Percentiles rank a stretch among this genome's conserved stretches.
These are phyloP conservation scores for Crioceris asparagi DNA, from an alignment of 2,888 invertebrate genomes.

Conservation along the genomic window DNA sequence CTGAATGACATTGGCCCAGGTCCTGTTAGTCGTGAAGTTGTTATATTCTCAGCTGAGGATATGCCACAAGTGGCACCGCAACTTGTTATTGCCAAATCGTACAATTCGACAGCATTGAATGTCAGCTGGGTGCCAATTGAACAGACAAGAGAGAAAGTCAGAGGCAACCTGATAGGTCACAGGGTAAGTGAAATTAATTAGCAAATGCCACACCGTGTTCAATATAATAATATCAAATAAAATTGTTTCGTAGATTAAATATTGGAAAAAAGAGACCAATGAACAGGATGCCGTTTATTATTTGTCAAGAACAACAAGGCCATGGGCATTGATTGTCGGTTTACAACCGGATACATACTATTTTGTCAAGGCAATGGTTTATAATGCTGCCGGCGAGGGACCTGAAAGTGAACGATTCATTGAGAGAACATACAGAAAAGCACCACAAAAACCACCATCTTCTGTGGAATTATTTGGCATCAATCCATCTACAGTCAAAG, in stretches of 20 bases:
- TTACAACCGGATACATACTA: slow-evolving; percentile 88
- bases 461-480: slow-evolving; percentile 77
- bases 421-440: slow-evolving; percentile 79
- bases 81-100: slow-evolving; percentile 63
- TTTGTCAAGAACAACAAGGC: slow-evolving; percentile 69
- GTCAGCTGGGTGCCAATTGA: slow-evolving; percentile 86
- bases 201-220: no score
- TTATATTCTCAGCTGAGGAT: slow-evolving; percentile 80
- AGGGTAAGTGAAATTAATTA: slow-evolving; percentile 46
- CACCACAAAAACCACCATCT: slow-evolving; percentile 90
- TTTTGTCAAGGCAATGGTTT: slow-evolving; percentile 87
- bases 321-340: slow-evolving; percentile 87
- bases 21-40: slow-evolving; percentile 63
- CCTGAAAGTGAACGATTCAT: slow-evolving; percentile 85
- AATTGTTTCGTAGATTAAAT: slow-evolving; percentile 56
- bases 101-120: slow-evolving; percentile 86
- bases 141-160: slow-evolving; percentile 68
- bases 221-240: no score
- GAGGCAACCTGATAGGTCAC: slow-evolving; percentile 87
- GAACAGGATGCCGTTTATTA: slow-evolving; percentile 76
- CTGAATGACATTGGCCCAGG: slow-evolving; percentile 72
- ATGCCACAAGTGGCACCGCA: slow-evolving; percentile 89
- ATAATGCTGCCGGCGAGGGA: slow-evolving; percentile 91
- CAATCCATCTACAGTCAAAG: slow-evolving; percentile 77
- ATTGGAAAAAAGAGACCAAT: slow-evolving; percentile 69